Conservation (phyloP, 2,113 vertebrate genomes). For the Thomomys bottae region DNA sequence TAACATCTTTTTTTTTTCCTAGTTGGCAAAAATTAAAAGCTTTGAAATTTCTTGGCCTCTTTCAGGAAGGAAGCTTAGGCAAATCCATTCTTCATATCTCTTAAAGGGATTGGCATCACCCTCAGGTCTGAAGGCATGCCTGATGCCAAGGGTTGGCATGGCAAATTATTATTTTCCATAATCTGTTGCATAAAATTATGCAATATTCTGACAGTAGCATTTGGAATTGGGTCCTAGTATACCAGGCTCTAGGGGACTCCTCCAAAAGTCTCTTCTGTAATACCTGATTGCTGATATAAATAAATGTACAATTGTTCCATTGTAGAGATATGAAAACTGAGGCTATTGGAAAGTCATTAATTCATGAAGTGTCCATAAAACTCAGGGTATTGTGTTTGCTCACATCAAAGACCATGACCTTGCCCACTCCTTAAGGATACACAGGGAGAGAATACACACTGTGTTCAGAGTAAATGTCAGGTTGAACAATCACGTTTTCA, state of each 20-base stretch:
- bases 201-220: slow-evolving; percentile 61
- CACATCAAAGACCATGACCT: background rate
- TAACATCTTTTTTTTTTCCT: slow-evolving; percentile 52
- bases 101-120: slow-evolving; percentile 62
- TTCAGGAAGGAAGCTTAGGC: slow-evolving; percentile 72
- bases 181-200: slow-evolving; percentile 61
- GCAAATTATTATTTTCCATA: slow-evolving; percentile 64
- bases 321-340: background rate
- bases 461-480: background rate
- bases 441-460: background rate
- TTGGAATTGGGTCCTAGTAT: slow-evolving; percentile 45
- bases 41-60: slow-evolving; percentile 72
- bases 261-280: background rate
- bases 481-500: background rate
- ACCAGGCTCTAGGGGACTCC: slow-evolving; percentile 4
- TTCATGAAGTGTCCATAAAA: background rate
- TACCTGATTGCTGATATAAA: background rate
- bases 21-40: slow-evolving; percentile 68
- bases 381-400: background rate
- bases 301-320: background rate
- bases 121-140: slow-evolving; percentile 33
- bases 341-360: background rate
- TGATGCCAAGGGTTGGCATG: slow-evolving; percentile 67
- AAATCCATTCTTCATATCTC: slow-evolving; percentile 68
- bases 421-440: background rate